A percentile compares a stretch with the other conserved stretches of the same genome.
Evolutionary conservation across 2,113 vertebrate genomes (phyloP).

Genomic region (Echinops telfairi): DNA sequence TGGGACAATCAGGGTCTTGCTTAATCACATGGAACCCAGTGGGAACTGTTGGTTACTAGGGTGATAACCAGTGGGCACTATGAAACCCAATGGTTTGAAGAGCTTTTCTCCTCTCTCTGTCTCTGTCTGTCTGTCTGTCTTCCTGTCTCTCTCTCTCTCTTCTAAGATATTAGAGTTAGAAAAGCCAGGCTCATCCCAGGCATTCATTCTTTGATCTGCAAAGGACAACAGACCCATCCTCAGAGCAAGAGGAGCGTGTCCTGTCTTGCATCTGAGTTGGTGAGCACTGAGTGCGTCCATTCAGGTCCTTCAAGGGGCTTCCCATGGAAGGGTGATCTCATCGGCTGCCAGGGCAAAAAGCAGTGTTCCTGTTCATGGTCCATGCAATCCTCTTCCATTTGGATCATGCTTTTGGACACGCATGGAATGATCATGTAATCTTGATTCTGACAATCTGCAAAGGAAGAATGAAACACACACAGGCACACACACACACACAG

Average conservation of each 20-base stretch:
- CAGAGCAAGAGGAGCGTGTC: conserved; percentile 75
- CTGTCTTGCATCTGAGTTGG: conserved; percentile 80
- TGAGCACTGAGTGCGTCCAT: conserved; percentile 44
- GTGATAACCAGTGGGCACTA: conserved; percentile 68
- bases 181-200: conserved; percentile 85
- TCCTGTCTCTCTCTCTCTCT: not conserved
- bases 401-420: not conserved
- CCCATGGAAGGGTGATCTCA: conserved; percentile 72
- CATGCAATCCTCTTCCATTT: not conserved
- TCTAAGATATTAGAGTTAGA: conserved; percentile 70
- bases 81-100: conserved; percentile 63
- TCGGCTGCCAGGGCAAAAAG: conserved; percentile 57
- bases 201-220: conserved; percentile 80
- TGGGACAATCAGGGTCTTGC: not conserved
- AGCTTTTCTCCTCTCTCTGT: not conserved
- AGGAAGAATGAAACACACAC: conserved; percentile 12
- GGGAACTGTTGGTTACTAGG: not conserved
- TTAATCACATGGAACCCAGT: not conserved
- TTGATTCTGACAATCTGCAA: conserved; percentile 54
- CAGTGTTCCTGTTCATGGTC: not conserved
- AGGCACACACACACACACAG: not conserved
- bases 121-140: not conserved
- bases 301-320: conserved; percentile 53
- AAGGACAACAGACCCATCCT: conserved; percentile 82
- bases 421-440: conserved; percentile 9